phyloP scores from a whole-genome alignment of 2,797 vertebrate species.

The Enoplosus armatus region DNA sequence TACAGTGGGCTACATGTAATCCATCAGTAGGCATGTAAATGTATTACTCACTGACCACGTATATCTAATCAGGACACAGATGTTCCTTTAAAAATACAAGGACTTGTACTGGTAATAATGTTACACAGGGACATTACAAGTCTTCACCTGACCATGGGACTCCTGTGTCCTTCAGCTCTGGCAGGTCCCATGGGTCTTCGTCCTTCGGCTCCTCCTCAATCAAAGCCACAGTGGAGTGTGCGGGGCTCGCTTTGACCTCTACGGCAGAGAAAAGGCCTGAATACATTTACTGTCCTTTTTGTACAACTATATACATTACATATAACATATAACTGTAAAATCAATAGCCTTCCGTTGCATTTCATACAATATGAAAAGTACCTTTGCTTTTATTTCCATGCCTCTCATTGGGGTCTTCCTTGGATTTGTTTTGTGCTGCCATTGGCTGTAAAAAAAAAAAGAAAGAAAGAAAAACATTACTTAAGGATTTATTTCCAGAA shows the following conservation, averaged over 20 bases:
- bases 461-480: too few species aligned
- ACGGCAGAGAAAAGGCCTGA: constrained; percentile 1
- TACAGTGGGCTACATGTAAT: background rate
- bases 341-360: background rate
- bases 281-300: background rate
- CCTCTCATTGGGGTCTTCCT: constrained; percentile 70
- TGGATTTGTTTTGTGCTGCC: constrained; percentile 85
- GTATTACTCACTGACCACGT: background rate
- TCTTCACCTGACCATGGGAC: constrained; percentile 87
- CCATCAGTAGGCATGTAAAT: background rate
- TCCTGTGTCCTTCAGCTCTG: constrained; percentile 87
- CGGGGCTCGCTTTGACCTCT: constrained; percentile 76
- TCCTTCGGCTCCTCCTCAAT: constrained; percentile 74
- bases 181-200: constrained; percentile 90
- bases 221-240: constrained; percentile 87
- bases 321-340: background rate
- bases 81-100: constrained; percentile 2
- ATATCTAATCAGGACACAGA: constrained; percentile 30
- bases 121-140: constrained; percentile 65
- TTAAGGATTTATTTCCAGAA: too few species aligned
- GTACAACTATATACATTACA: background rate
- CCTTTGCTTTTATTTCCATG: constrained; percentile 67
- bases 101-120: background rate
- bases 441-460: constrained; percentile 80
- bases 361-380: constrained; percentile 38